A percentile compares a stretch with the other conserved stretches of the same genome.
These are phyloP conservation scores for Andrena bicolor DNA, from an alignment of 2,888 invertebrate genomes.

Conservation along the genomic window DNA sequence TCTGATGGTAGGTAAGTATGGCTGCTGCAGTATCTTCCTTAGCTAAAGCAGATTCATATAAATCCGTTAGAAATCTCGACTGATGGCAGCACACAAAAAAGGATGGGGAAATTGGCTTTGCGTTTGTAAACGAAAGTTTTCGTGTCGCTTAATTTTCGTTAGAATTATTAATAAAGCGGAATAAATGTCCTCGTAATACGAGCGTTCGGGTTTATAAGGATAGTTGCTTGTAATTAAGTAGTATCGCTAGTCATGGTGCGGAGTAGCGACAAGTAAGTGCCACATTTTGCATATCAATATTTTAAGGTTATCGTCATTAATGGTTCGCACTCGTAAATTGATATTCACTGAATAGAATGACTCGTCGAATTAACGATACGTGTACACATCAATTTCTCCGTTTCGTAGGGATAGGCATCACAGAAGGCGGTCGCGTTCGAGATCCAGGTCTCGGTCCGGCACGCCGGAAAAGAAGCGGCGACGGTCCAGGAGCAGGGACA, in stretches of 20 bases:
- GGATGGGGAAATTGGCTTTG: constrained; percentile 23
- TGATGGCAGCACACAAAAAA: constrained; percentile 35
- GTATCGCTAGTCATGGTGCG: constrained; percentile 75
- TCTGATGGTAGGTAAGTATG: background rate
- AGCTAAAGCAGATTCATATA: background rate
- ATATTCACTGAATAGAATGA: background rate
- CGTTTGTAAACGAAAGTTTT: constrained; percentile 51
- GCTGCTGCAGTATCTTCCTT: background rate
- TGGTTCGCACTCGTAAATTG: background rate
- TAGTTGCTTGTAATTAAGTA: background rate
- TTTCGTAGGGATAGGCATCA: constrained; percentile 83
- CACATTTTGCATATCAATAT: background rate
- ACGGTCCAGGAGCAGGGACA: constrained; percentile 88
- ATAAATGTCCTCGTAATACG: constrained; percentile 34
- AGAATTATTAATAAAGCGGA: background rate
- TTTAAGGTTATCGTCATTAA: constrained; percentile 71
- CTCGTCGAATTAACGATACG: no score
- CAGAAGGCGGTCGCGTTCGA: constrained; percentile 87
- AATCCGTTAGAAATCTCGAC: background rate
- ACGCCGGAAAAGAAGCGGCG: constrained; percentile 88
- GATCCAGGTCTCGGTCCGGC: constrained; percentile 88
- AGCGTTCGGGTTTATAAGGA: background rate
- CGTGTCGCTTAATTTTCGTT: constrained; percentile 4
- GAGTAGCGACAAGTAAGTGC: constrained; percentile 80
- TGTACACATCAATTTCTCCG: background rate